Percentiles rank a stretch among this genome's conserved stretches.
phyloP scores from a whole-genome alignment of 2,888 invertebrate species.

The Sesia bembeciformis region DNA sequence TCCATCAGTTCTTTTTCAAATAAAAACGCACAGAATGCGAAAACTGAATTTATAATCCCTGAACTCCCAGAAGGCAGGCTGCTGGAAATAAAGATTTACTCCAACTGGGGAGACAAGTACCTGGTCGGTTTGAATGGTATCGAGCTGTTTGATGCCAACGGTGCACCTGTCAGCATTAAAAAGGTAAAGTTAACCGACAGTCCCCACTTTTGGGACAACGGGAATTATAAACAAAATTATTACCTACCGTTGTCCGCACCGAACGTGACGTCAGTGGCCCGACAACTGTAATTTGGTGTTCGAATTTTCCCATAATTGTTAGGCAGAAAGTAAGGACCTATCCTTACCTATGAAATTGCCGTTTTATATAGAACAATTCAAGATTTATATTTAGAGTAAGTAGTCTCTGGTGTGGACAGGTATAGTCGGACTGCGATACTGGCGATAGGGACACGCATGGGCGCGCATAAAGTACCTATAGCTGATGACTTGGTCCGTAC shows the following conservation, averaged over 20 bases:
- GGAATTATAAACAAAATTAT: too few relatives aligned
- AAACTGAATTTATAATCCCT: conserved; percentile 80
- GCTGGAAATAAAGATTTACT: conserved; percentile 79
- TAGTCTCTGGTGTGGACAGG: conserved; percentile 40
- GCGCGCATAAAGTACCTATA: conserved; percentile 73
- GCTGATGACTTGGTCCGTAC: conserved; percentile 83
- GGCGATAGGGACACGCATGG: conserved; percentile 67
- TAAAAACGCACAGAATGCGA: conserved; percentile 26
- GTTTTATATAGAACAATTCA: too few relatives aligned
- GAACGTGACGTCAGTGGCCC: too few relatives aligned
- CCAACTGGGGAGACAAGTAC: conserved; percentile 87
- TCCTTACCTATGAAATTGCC: too few relatives aligned
- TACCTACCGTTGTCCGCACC: too few relatives aligned
- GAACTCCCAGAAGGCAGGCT: conserved; percentile 81
- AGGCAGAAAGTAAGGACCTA: too few relatives aligned
- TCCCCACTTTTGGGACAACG: too few relatives aligned
- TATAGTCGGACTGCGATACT: conserved; percentile 77
- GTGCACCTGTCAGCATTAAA: conserved; percentile 72
- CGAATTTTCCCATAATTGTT: too few relatives aligned
- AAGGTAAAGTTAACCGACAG: conserved; percentile 58
- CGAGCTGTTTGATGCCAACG: conserved; percentile 80
- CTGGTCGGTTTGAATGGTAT: conserved; percentile 86
- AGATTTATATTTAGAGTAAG: too few relatives aligned
- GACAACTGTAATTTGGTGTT: too few relatives aligned
- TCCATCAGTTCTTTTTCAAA: conserved; percentile 30